Evolutionary conservation across 1,140 invertebrate species (phyloP), one percentile per base, ranked within the genome.

Genomic region (Calephelis virginiensis): DNA sequence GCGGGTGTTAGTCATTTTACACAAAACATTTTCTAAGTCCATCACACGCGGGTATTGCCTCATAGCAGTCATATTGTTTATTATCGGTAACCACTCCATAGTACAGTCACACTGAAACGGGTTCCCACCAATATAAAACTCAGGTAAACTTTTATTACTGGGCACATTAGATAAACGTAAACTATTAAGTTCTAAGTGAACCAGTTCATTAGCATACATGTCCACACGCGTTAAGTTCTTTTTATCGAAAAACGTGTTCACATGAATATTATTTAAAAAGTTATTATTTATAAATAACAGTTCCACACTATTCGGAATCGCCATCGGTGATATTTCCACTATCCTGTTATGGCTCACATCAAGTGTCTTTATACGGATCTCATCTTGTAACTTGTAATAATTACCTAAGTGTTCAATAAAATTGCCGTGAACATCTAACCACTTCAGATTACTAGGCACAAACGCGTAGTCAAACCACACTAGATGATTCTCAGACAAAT

Each of bases 391-490:
- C 88, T 95, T 95, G 84, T 97, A 97, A 87, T 97, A 97, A 85
- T 97, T 97, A 8, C 94, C 96, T 61, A 97, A 91, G 46, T 94
- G 94, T 86, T 96, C 95, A 78, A 98, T 96, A 74, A 95, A 96
- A 83, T 98, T 98, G 48, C 96, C 94, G 81, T 97, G 96, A 74
- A 98, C 95, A 82, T 98, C 97, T 77, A 98, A 91, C 96, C 96
- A 98, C 86, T 97, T 97, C 56, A 98, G 91, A 84, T 96, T 97
- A 56, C 93, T 94, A 9, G 97, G 97, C 69, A 98, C 94, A 83
- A 97, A 96, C 12, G 96, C 96, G 83, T 97, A 97, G 84, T 98
- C 97, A 82, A 97, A 97, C 96, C 96, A 97, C 56, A 96, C 94
- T 78, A 98, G 91, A 92, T 97, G 96, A 92, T 98, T 98, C 89